Conservation (phyloP, 2,113 vertebrate genomes). For the Triplophysa dalaica region DNA sequence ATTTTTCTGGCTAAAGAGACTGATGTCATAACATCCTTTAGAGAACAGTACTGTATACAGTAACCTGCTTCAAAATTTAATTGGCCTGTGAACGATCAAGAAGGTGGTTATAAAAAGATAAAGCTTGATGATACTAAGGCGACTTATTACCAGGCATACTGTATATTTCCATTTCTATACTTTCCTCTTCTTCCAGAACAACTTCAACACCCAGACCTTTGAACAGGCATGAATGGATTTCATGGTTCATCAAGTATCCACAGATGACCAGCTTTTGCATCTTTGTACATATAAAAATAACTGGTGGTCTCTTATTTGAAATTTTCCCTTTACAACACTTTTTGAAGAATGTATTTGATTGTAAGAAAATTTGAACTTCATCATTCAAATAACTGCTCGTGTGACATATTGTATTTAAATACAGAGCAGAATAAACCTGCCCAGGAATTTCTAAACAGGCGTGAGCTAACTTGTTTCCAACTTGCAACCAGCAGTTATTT, state of each 20-base stretch:
- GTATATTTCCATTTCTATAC: slow-evolving; percentile 9
- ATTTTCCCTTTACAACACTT: not conserved
- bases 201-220: slow-evolving; percentile 15
- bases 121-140: not conserved
- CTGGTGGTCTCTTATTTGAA: not conserved
- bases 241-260: slow-evolving; percentile 23
- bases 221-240: slow-evolving; percentile 23
- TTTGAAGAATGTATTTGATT: too few species aligned
- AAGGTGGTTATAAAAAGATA: not conserved
- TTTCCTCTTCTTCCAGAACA: not conserved
- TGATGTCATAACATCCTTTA: too few species aligned
- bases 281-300: not conserved
- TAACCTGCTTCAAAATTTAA: too few species aligned
- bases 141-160: not conserved
- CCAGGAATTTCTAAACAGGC: too few species aligned
- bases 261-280: not conserved
- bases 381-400: too few species aligned
- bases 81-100: not conserved
- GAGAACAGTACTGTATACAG: too few species aligned
- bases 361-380: too few species aligned
- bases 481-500: too few species aligned
- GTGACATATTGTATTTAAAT: too few species aligned
- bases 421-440: too few species aligned
- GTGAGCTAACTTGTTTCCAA: too few species aligned
- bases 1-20: too few species aligned